These are phyloP conservation scores for Harmothoe impar DNA, from an alignment of 2,888 invertebrate species.

Conservation along the genomic window DNA sequence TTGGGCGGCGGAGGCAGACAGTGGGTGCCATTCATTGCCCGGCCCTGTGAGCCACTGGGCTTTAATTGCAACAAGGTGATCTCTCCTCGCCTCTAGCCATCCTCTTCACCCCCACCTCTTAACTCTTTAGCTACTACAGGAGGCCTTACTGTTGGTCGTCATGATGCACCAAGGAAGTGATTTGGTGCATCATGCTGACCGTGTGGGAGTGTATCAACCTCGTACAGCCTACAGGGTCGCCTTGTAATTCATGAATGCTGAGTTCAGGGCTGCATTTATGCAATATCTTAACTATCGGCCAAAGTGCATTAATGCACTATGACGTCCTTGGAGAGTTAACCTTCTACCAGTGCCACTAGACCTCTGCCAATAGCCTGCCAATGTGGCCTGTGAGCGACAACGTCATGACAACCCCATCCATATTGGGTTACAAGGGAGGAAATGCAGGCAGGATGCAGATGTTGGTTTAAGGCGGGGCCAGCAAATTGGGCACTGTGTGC, in stretches of 20 bases:
- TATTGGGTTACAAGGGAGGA: not conserved
- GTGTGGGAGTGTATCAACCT: too few species aligned
- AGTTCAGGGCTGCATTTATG: too few species aligned
- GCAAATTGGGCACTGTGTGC: not conserved
- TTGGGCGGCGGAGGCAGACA: not conserved
- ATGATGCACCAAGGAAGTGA: too few species aligned
- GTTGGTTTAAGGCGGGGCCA: not conserved
- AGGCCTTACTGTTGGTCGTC: too few species aligned
- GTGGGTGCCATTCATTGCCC: not conserved
- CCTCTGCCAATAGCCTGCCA: not conserved
- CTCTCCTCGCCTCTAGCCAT: not conserved
- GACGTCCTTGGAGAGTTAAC: too few species aligned
- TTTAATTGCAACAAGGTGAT: constrained; percentile 37
- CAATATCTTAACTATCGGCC: too few species aligned
- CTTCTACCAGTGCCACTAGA: not conserved
- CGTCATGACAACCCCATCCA: not conserved
- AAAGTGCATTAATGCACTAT: too few species aligned
- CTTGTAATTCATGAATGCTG: too few species aligned
- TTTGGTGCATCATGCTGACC: too few species aligned
- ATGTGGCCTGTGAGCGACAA: not conserved
- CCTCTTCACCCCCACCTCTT: not conserved
- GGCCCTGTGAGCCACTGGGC: not conserved
- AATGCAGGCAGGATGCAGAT: not conserved
- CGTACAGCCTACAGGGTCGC: too few species aligned
- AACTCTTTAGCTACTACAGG: too few species aligned